Evolutionary conservation across 2,797 vertebrate genomes (phyloP), one percentile per base, ranked within the genome.

Genomic region (Characodon lateralis): DNA sequence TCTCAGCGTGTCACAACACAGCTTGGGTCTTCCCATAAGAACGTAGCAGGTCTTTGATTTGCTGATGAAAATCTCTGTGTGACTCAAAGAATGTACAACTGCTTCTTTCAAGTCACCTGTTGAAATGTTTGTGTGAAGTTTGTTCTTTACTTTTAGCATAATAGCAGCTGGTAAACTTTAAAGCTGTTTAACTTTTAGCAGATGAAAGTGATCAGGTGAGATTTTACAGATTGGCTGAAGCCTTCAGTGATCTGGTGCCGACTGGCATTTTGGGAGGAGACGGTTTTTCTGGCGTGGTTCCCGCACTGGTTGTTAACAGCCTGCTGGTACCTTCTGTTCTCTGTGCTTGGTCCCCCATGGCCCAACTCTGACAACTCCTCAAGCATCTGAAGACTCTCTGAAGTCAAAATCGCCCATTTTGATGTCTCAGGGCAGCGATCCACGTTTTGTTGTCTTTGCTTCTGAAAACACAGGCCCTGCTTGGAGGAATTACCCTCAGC

Each of bases 291-390:
- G 91, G 88, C 91, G 51, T 84, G 86, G 87, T 89, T 92, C 85
- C 91, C 86, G 85, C 86, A 88, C 91, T 85, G 90, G 92, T 89
- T 94, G 90, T 93, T 93, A 95, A 92, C 90, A 91, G 92, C 91
- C 94, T 93, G 92, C 90, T 91, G 90, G 88, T 92, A 87, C 91
- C 94, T 93, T 96, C 95, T 95, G 94, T 95, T 95, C 91, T 93
- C 87, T 86, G 81, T 84, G 78, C 78, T 89, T 83, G 80, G 85
- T 92, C 92, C 92, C 66, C 91, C 83, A 78, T 82, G 93, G 93
- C 87, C 86, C 86, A 48, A 89, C 92, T 85, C 87, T 91, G 91
- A 94, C 93, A 90, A 85, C 91, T 93, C 91, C 87, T 93, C 91
- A 79, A 91, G 91, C 90, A 92, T 94, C 90, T 92, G 85, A 94